phyloP scores from a whole-genome alignment of 2,113 vertebrate species.

The Pyxicephalus adspersus region DNA sequence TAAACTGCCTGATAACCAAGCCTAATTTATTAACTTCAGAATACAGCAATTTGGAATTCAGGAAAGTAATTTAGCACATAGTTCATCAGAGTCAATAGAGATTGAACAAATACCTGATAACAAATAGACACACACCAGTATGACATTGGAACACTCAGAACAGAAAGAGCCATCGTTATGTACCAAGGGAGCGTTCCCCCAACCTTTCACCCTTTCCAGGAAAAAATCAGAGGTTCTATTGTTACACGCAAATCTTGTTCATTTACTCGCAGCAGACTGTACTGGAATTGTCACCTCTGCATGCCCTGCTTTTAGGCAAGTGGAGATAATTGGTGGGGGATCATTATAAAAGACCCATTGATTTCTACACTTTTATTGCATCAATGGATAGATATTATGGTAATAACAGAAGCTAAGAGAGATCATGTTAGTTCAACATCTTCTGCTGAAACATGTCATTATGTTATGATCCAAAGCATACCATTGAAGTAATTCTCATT shows the following conservation, averaged over 20 bases:
- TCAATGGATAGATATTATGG: background rate
- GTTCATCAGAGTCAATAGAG: no score
- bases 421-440: slow-evolving; percentile 25
- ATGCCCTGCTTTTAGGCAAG: slow-evolving; percentile 24
- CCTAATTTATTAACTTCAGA: no score
- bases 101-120: no score
- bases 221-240: background rate
- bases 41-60: no score
- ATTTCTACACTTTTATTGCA: background rate
- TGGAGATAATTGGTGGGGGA: slow-evolving; percentile 21
- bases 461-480: background rate
- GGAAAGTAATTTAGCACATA: no score
- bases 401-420: background rate
- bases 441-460: slow-evolving; percentile 20
- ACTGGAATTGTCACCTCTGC: background rate
- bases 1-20: no score
- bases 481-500: background rate
- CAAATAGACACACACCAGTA: no score
- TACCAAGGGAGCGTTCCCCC: no score
- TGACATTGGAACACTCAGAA: no score
- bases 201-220: no score
- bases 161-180: no score
- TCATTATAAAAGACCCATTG: background rate
- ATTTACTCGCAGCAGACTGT: no score
- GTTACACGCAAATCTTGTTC: background rate